Evolutionary conservation across 2,113 vertebrate species (phyloP).

Genomic region (Mionectes macconnelli): DNA sequence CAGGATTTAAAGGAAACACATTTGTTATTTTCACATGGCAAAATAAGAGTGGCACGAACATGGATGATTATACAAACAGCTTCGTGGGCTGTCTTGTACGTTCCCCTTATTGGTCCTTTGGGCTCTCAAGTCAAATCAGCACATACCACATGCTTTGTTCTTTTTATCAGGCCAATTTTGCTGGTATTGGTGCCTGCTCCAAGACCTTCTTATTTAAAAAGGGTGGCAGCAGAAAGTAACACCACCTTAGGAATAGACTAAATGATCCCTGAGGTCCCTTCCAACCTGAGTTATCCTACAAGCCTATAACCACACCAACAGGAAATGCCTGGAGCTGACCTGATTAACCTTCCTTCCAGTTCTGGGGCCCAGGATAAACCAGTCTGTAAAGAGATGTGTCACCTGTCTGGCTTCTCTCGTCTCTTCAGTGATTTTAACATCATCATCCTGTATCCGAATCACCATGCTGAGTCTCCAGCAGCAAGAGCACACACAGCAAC

Average conservation of each 20-base stretch:
- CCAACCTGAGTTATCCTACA: neutral
- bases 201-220: neutral
- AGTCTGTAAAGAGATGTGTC: neutral
- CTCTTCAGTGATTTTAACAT: neutral
- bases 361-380: neutral
- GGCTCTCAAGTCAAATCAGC: neutral
- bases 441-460: neutral
- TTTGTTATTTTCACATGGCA: neutral
- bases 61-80: neutral
- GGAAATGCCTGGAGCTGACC: slow-evolving; percentile 14
- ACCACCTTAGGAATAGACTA: neutral
- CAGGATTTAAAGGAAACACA: neutral
- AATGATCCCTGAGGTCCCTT: neutral
- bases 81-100: neutral
- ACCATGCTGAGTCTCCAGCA: slow-evolving; percentile 18
- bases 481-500: slow-evolving; percentile 9
- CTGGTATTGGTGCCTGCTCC: neutral
- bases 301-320: neutral
- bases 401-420: neutral
- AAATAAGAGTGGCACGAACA: neutral
- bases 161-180: neutral
- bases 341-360: neutral
- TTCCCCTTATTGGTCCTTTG: neutral
- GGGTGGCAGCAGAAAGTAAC: neutral
- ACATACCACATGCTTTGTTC: neutral